Evolutionary conservation across 2,797 vertebrate species (phyloP).

Genomic region (Tokudaia tokunoshimensis): DNA sequence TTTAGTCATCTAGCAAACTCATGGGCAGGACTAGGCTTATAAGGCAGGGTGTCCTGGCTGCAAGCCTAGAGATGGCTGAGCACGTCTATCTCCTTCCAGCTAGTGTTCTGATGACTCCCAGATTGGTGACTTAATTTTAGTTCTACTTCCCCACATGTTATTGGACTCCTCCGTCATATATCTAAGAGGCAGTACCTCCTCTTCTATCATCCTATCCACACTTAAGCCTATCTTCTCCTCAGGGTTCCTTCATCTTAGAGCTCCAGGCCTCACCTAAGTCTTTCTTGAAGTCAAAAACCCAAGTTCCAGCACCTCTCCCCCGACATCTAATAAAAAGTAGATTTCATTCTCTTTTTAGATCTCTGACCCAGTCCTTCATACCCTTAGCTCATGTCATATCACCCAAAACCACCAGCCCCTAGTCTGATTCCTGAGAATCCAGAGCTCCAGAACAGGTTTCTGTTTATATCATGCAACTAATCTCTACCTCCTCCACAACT

Average conservation of each 20-base stretch:
- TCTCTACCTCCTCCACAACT: background rate
- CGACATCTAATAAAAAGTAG: background rate
- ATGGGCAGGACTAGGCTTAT: constrained; percentile 23
- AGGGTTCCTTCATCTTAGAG: background rate
- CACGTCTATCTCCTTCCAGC: background rate
- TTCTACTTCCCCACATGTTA: constrained; percentile 23
- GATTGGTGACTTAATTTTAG: constrained; percentile 44
- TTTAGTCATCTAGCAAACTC: constrained; percentile 73
- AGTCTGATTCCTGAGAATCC: background rate
- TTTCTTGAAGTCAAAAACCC: background rate
- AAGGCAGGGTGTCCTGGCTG: constrained; percentile 59
- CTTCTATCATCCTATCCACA: background rate
- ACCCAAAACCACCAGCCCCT: background rate
- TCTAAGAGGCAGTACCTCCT: background rate
- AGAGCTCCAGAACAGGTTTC: background rate
- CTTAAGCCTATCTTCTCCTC: background rate
- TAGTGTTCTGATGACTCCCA: constrained; percentile 38
- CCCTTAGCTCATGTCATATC: background rate
- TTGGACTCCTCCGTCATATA: background rate
- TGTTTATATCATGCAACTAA: background rate
- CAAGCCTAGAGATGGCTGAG: constrained; percentile 51
- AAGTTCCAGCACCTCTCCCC: background rate
- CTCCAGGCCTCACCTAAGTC: background rate
- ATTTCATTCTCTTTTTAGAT: background rate
- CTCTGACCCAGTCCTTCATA: background rate